These are phyloP conservation scores for Neosalanx taihuensis DNA, from an alignment of 2,797 vertebrate species.

Conservation along the genomic window DNA sequence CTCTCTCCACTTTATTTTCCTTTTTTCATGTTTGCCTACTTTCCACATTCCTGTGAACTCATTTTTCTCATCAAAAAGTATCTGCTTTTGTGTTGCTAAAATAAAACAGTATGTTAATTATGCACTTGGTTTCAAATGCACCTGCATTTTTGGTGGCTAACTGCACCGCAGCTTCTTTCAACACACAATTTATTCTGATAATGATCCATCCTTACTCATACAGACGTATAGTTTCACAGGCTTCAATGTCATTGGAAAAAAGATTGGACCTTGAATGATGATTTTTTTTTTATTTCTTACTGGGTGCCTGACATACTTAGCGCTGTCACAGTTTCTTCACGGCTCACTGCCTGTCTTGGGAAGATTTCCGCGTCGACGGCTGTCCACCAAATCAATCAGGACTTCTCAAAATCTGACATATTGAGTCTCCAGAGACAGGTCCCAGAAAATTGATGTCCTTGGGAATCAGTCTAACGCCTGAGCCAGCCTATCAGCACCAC, in stretches of 20 bases:
- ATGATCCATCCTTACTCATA: constrained; percentile 8
- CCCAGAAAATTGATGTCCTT: constrained; percentile 41
- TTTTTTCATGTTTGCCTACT: neutral
- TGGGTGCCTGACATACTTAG: constrained; percentile 29
- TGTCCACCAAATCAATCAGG: constrained; percentile 57
- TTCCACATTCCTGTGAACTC: neutral
- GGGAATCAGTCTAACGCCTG: constrained; percentile 20
- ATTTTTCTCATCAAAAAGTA: neutral
- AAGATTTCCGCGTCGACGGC: constrained; percentile 46
- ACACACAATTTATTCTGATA: neutral
- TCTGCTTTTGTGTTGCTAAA: neutral
- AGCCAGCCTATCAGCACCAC: constrained; percentile 27
- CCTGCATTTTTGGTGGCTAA: neutral
- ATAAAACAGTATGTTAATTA: neutral
- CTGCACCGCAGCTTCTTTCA: no score
- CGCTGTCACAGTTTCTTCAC: constrained; percentile 30
- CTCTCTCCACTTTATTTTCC: constrained; percentile 24
- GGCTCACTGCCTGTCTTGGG: constrained; percentile 33
- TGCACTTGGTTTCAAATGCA: neutral
- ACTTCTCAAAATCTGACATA: constrained; percentile 48
- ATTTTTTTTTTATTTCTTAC: constrained; percentile 6
- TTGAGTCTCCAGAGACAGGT: constrained; percentile 32
- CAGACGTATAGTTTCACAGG: neutral
- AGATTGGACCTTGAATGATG: constrained; percentile 27
- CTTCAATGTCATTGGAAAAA: constrained; percentile 9